Evolutionary conservation across 1,140 invertebrate genomes (phyloP).

Genomic region (Lasaia peninsularis): DNA sequence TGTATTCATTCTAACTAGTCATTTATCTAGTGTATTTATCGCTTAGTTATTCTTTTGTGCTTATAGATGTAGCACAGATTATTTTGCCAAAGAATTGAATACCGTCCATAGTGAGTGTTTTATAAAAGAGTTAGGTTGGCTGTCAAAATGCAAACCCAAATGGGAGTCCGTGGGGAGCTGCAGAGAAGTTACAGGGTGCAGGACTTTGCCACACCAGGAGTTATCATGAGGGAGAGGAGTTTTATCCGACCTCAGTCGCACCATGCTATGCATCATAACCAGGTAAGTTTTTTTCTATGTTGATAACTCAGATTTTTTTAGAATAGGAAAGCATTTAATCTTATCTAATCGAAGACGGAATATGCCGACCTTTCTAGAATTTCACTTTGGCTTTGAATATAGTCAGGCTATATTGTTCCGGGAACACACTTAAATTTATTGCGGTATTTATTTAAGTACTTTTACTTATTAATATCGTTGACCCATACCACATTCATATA

Average conservation of each 20-base stretch:
- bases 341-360: too few species aligned
- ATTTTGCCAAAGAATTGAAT: conserved; percentile 20
- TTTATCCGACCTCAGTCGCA: conserved; percentile 79
- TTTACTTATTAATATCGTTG: too few species aligned
- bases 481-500: too few species aligned
- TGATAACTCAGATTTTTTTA: too few species aligned
- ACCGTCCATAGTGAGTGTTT: conserved; percentile 31
- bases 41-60: conserved; percentile 43
- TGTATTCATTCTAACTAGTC: conserved; percentile 14
- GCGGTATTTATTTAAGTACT: too few species aligned
- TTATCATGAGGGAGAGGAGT: conserved; percentile 79
- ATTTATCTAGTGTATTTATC: conserved; percentile 26
- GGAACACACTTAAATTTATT: too few species aligned
- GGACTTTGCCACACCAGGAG: conserved; percentile 73
- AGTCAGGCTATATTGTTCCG: too few species aligned
- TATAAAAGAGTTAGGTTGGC: conserved; percentile 26
- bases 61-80: conserved; percentile 1
- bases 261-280: conserved; percentile 76
- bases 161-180: conserved; percentile 62
- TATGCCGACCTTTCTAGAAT: too few species aligned
- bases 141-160: conserved; percentile 64
- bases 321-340: too few species aligned
- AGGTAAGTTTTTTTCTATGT: conserved; percentile 40
- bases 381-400: too few species aligned
- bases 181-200: conserved; percentile 75